Percentiles rank a stretch among this genome's conserved stretches.
Evolutionary conservation across 1,140 invertebrate species (phyloP).

Genomic region (Vanessa atalanta): DNA sequence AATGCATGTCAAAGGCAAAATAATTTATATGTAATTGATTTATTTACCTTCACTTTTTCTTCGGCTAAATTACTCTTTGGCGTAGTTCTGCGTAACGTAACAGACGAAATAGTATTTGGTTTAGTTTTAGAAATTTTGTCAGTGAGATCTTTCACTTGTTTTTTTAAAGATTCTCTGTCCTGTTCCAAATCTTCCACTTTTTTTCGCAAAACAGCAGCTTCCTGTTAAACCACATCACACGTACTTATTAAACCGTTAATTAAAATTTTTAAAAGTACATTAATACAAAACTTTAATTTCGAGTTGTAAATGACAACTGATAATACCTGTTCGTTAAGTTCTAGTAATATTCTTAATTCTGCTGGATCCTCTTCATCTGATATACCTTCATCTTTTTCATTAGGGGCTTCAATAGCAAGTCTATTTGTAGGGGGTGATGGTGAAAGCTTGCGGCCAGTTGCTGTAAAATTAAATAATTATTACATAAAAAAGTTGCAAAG

Average conservation of each 20-base stretch:
- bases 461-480: constrained; percentile 23
- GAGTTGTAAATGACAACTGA: constrained; percentile 2
- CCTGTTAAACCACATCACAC: constrained; percentile 71
- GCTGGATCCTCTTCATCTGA: constrained; percentile 89
- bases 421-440: constrained; percentile 83
- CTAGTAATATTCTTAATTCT: constrained; percentile 89
- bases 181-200: constrained; percentile 93
- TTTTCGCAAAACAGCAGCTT: constrained; percentile 88
- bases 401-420: constrained; percentile 83
- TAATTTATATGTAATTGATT: constrained; percentile 12
- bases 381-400: constrained; percentile 87
- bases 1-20: no score
- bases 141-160: constrained; percentile 89
- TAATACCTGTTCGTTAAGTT: constrained; percentile 89
- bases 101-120: constrained; percentile 60
- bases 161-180: constrained; percentile 88
- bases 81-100: constrained; percentile 60
- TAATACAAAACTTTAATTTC: background rate
- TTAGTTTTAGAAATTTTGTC: constrained; percentile 82
- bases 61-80: constrained; percentile 80
- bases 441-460: constrained; percentile 83
- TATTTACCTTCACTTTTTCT: constrained; percentile 84
- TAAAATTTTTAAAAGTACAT: background rate
- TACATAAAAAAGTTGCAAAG: background rate
- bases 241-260: background rate